Conservation (phyloP, 2,797 vertebrate genomes). For the Gobionotothen gibberifrons region DNA sequence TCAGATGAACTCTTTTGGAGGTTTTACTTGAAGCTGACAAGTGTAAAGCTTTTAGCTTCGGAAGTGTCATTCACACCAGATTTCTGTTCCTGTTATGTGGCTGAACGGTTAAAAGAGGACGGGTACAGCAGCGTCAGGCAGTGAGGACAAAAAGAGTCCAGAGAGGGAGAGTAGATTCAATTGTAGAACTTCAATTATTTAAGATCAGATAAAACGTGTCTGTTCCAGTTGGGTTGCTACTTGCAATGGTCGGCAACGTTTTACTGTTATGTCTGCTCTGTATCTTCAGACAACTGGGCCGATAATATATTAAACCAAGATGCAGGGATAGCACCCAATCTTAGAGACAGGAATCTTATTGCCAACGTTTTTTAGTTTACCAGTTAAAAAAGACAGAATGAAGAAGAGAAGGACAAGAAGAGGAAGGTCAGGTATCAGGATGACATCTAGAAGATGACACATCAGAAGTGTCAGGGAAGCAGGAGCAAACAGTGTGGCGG, state of each 20-base stretch:
- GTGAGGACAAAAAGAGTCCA: slow-evolving; percentile 22
- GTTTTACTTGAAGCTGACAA: slow-evolving; percentile 52
- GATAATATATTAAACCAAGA: slow-evolving; percentile 9
- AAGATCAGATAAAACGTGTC: slow-evolving; percentile 34
- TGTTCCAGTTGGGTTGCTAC: slow-evolving; percentile 13
- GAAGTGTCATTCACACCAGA: slow-evolving; percentile 52
- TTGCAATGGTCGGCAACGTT: neutral
- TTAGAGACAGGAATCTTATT: neutral
- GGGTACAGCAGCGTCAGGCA: neutral
- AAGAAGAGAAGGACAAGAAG: slow-evolving; percentile 13
- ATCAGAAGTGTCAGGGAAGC: slow-evolving; percentile 41
- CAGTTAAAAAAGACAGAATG: slow-evolving; percentile 4
- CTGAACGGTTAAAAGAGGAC: slow-evolving; percentile 41
- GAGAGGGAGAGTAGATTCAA: slow-evolving; percentile 32
- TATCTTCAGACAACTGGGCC: slow-evolving; percentile 14
- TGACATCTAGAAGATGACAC: slow-evolving; percentile 27
- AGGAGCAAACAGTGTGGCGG: slow-evolving; percentile 18
- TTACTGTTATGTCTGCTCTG: slow-evolving; percentile 2
- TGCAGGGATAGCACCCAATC: neutral
- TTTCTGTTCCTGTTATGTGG: slow-evolving; percentile 53
- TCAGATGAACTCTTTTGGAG: slow-evolving; percentile 50
- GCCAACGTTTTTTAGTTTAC: slow-evolving; percentile 17
- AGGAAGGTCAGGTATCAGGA: slow-evolving; percentile 34
- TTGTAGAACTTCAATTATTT: slow-evolving; percentile 48
- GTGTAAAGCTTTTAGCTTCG: slow-evolving; percentile 50